phyloP scores from a whole-genome alignment of 1,140 invertebrate genomes.

The Apocrypta bakeri region DNA sequence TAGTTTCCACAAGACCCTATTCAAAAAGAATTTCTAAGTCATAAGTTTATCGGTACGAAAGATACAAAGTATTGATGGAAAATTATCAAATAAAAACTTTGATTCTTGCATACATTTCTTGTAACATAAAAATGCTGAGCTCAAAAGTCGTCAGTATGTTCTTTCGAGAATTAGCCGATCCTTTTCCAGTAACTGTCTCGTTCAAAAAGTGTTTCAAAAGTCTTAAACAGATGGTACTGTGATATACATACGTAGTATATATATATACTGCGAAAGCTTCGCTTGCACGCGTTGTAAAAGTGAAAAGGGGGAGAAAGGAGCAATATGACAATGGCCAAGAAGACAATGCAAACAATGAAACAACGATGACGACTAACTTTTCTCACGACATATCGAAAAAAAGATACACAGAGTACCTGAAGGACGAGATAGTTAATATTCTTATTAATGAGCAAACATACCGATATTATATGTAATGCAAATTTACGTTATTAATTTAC shows the following conservation, averaged over 20 bases:
- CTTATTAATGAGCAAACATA: background rate
- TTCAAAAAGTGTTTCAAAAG: constrained; percentile 7
- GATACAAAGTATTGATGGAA: too few relatives aligned
- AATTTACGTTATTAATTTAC: too few relatives aligned
- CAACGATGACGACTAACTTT: background rate
- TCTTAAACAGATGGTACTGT: background rate
- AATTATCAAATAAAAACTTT: too few relatives aligned
- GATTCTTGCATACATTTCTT: too few relatives aligned
- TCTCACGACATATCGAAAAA: background rate
- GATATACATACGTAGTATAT: background rate
- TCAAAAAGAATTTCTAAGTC: too few relatives aligned
- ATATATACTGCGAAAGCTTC: background rate
- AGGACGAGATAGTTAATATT: too few relatives aligned
- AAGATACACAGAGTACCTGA: too few relatives aligned
- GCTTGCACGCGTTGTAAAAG: background rate
- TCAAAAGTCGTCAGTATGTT: background rate
- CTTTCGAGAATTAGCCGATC: background rate
- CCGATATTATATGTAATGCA: too few relatives aligned
- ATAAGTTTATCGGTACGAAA: too few relatives aligned
- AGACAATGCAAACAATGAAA: constrained; percentile 43
- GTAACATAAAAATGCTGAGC: background rate
- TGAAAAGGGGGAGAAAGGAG: constrained; percentile 5
- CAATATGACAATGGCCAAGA: background rate
- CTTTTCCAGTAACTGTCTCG: background rate
- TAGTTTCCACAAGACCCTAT: too few relatives aligned